Evolutionary conservation across 2,797 vertebrate species (phyloP).

Genomic region (Acipenser ruthenus): DNA sequence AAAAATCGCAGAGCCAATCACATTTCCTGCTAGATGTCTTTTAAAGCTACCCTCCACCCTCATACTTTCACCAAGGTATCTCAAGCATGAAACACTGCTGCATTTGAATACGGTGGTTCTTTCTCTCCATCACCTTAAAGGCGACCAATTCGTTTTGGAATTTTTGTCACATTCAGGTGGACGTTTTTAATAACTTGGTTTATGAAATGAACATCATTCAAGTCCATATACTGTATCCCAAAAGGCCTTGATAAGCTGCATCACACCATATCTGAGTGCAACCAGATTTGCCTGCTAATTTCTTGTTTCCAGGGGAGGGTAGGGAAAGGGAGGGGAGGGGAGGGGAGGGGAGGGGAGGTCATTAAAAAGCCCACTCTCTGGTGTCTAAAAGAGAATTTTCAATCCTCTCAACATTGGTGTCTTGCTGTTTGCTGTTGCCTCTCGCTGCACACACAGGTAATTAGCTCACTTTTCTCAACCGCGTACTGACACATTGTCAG

Average conservation of each 20-base stretch:
- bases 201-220: constrained; percentile 8
- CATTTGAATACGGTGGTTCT: too few relatives aligned
- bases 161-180: too few relatives aligned
- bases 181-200: neutral
- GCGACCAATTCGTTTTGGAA: too few relatives aligned
- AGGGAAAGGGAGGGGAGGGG: constrained; percentile 18
- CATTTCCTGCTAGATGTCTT: neutral
- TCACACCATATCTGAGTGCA: neutral
- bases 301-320: neutral
- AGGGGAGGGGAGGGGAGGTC: constrained; percentile 26
- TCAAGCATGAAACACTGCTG: neutral
- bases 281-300: neutral
- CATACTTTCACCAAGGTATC: neutral
- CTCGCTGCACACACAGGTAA: constrained; percentile 49
- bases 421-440: constrained; percentile 42
- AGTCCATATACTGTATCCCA: neutral
- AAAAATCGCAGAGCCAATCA: constrained; percentile 10
- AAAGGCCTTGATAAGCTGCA: neutral
- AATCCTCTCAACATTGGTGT: constrained; percentile 35
- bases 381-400: constrained; percentile 43
- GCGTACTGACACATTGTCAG: constrained; percentile 41
- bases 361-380: constrained; percentile 38
- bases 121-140: too few relatives aligned
- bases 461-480: constrained; percentile 47
- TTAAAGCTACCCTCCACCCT: neutral